Evolutionary conservation across 2,113 vertebrate genomes (phyloP), one percentile per base, ranked within the genome.

Genomic region (Caloenas nicobarica): DNA sequence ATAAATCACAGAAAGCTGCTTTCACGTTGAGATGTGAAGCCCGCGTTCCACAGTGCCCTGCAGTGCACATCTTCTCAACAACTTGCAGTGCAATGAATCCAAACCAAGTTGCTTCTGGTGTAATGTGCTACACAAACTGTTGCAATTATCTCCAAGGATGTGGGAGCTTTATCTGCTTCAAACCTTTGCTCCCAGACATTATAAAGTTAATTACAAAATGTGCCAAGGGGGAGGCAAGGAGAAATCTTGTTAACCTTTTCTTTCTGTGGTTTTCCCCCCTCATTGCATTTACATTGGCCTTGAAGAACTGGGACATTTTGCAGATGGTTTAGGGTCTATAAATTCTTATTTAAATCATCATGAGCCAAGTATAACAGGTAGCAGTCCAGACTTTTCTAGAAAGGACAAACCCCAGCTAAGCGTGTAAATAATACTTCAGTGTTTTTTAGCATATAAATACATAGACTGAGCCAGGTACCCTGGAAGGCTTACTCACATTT

Each of bases 331-430:
- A 88, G 64, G 72, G 94, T 90, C 97, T 97, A 93, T 94, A 97
- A 97, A 97, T 96, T 96, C 91, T 95, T 93, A 95, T 94, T 97
- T 86, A 97, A 97, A 97, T 94, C 86, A 87, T 80, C 85, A 29
- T 2, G 93, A 98, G 97, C 95, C 97, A 97, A 97, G 95, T 86
- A 92, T 57, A 97, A 97, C 97, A 97, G 97, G 97, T 96, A 96
- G 96, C 97, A 84, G 93, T 94, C 97, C 97, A 96, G 97, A 96
- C 95, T 96, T 97, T 96, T 97, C 95, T 92, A 93, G 96, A 97
- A 96, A 90, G 93, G 94, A 95, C 95, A 96, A 96, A 93, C 82
- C 81, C 94, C 96, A 97, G 92, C 96, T 96, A 96, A 94, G 96
- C 89, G 38, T 90, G 96, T 96, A 96, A 97, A 97, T 96, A 96